These are phyloP conservation scores for Zeus faber DNA, from an alignment of 2,113 vertebrate genomes.

Conservation along the genomic window DNA sequence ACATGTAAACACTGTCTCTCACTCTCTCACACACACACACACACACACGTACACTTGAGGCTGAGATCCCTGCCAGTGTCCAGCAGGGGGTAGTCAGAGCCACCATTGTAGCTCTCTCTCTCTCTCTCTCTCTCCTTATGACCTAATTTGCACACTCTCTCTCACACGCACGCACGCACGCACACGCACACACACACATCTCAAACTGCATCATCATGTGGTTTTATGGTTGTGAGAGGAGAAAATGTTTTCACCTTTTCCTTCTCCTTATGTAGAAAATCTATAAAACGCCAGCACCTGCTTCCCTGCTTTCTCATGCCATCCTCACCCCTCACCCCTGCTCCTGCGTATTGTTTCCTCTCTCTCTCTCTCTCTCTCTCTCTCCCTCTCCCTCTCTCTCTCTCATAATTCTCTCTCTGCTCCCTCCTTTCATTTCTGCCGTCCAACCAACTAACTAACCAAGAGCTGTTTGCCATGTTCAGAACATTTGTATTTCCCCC, in stretches of 20 bases:
- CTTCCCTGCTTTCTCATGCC: no score
- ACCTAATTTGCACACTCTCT: slow-evolving; percentile 25
- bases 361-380: not conserved
- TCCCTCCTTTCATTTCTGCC: slow-evolving; percentile 25
- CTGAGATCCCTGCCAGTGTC: slow-evolving; percentile 22
- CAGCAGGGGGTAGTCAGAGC: slow-evolving; percentile 38
- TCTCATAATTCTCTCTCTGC: not conserved
- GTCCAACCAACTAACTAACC: no score
- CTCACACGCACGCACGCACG: slow-evolving; percentile 6
- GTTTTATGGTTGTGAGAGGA: slow-evolving; percentile 58
- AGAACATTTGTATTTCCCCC: no score
- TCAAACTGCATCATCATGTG: slow-evolving; percentile 30
- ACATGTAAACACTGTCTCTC: no score
- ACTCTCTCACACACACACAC: slow-evolving; percentile 16
- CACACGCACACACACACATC: not conserved
- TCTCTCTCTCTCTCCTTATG: no score
- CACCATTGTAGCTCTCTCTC: slow-evolving; percentile 20
- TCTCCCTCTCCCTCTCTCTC: not conserved
- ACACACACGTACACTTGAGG: slow-evolving; percentile 23
- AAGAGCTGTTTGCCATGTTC: no score
- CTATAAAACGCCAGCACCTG: slow-evolving; percentile 52
- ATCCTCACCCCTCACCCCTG: slow-evolving; percentile 69
- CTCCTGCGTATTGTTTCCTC: slow-evolving; percentile 31
- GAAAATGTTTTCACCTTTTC: slow-evolving; percentile 67
- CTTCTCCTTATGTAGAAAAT: slow-evolving; percentile 35